Conservation (phyloP, 2,888 invertebrate species). For the Sphaerophoria rueppellii region DNA sequence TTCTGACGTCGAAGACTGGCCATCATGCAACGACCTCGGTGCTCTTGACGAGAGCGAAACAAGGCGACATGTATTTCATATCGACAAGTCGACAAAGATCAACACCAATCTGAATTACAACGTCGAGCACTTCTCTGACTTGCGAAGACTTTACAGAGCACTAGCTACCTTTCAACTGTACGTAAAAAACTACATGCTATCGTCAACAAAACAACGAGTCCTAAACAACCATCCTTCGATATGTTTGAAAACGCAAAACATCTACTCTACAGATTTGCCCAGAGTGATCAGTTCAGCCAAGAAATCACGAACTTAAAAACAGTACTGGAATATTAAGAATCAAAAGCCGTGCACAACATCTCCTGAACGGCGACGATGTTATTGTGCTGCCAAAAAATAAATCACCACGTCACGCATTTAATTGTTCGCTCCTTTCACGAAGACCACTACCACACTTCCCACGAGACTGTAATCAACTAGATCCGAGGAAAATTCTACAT, state of each 20-base stretch:
- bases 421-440: slow-evolving; percentile 37
- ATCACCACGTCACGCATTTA: slow-evolving; percentile 68
- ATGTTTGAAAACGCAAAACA: slow-evolving; percentile 42
- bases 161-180: slow-evolving; percentile 50
- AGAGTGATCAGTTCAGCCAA: slow-evolving; percentile 50
- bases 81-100: background rate
- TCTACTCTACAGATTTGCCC: slow-evolving; percentile 41
- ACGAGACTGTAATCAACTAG: slow-evolving; percentile 38
- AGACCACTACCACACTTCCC: slow-evolving; percentile 34
- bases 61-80: background rate
- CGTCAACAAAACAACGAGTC: slow-evolving; percentile 9
- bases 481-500: slow-evolving; percentile 30
- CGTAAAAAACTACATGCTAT: slow-evolving; percentile 39
- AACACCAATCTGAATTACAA: background rate
- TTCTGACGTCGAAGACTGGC: slow-evolving; percentile 5
- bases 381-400: slow-evolving; percentile 36
- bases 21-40: slow-evolving; percentile 1
- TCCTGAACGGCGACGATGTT: slow-evolving; percentile 51
- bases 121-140: slow-evolving; percentile 46
- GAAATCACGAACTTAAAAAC: slow-evolving; percentile 55
- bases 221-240: slow-evolving; percentile 17
- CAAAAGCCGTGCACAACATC: slow-evolving; percentile 40
- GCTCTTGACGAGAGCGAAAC: slow-evolving; percentile 10
- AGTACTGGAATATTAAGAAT: slow-evolving; percentile 34
- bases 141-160: slow-evolving; percentile 49